These are phyloP conservation scores for Irena cyanogastra DNA, from an alignment of 2,113 vertebrate species.

Conservation along the genomic window DNA sequence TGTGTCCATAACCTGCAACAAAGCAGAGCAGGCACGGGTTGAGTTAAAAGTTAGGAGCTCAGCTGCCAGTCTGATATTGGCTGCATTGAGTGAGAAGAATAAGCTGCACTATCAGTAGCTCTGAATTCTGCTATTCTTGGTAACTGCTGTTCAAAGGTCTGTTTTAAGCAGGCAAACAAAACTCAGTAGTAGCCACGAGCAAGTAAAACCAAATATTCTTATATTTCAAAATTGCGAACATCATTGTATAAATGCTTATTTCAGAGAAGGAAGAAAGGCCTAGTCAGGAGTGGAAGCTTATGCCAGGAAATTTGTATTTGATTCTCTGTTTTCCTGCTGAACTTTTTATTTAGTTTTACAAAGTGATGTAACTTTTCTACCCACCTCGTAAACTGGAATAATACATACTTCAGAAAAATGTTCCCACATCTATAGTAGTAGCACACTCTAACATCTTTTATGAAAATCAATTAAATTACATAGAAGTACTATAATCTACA, in stretches of 20 bases:
- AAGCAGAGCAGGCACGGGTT: background rate
- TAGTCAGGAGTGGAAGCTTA: background rate
- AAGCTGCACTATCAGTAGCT: background rate
- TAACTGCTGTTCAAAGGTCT: background rate
- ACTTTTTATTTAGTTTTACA: background rate
- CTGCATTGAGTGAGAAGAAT: background rate
- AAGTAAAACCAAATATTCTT: background rate
- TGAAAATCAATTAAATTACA: background rate
- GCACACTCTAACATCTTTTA: background rate
- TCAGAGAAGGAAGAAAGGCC: background rate
- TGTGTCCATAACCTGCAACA: conserved; percentile 90
- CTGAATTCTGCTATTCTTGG: background rate
- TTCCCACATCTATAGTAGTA: background rate
- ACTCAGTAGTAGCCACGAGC: background rate
- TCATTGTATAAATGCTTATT: background rate
- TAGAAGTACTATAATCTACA: background rate
- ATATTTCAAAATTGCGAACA: fast-evolving
- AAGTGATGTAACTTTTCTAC: background rate
- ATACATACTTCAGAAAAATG: background rate
- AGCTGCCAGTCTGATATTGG: background rate
- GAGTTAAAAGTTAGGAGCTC: background rate
- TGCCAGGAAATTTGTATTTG: background rate
- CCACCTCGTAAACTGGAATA: background rate
- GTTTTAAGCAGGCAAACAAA: background rate
- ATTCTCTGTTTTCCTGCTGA: background rate